These are phyloP conservation scores for Drosophila mulleri DNA, from an alignment of 2,888 invertebrate genomes.

Conservation along the genomic window DNA sequence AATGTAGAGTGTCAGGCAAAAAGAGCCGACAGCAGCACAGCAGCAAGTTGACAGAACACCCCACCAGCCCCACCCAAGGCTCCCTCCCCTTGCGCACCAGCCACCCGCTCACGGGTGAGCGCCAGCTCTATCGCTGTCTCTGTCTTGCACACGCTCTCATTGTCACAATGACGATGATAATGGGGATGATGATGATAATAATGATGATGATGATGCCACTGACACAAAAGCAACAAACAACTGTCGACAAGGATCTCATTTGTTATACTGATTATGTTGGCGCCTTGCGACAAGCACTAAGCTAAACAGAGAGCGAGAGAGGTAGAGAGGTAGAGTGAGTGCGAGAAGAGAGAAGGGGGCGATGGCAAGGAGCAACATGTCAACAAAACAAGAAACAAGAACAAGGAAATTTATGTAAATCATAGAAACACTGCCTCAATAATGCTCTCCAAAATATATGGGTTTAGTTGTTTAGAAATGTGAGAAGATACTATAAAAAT, in stretches of 20 bases:
- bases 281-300: conserved; percentile 63
- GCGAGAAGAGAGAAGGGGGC: neutral
- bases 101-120: neutral
- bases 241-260: conserved; percentile 84
- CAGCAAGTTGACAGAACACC: conserved; percentile 47
- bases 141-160: conserved; percentile 22
- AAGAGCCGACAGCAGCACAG: conserved; percentile 64
- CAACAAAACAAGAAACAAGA: conserved; percentile 41
- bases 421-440: conserved; percentile 1
- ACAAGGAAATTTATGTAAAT: conserved; percentile 29
- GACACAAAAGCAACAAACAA: conserved; percentile 81
- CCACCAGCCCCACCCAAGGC: conserved; percentile 10
- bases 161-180: conserved; percentile 53
- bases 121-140: neutral
- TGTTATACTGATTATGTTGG: conserved; percentile 84
- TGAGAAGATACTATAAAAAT: neutral
- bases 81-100: neutral
- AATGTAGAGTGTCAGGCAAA: conserved; percentile 82
- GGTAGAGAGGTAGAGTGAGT: neutral
- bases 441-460: conserved; percentile 20
- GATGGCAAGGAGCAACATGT: conserved; percentile 10
- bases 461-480: neutral
- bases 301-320: conserved; percentile 36
- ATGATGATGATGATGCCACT: conserved; percentile 76
- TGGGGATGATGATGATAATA: conserved; percentile 48